Conservation (phyloP, 2,113 vertebrate genomes). For the Enhydra lutris region DNA sequence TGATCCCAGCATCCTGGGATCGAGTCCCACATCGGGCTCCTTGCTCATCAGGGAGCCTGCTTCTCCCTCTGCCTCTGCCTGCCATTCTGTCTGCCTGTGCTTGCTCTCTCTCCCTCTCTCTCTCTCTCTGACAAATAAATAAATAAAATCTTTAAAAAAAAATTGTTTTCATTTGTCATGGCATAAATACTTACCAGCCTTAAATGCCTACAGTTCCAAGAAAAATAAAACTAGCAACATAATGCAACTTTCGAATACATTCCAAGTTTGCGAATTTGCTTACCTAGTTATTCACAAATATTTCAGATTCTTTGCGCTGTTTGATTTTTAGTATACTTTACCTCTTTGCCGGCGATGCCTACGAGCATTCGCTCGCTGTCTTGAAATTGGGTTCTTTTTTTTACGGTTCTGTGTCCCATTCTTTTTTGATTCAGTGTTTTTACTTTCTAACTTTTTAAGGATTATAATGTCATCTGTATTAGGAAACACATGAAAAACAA, state of each 20-base stretch:
- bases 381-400: not conserved
- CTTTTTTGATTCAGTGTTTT: accelerated
- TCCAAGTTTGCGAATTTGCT: not conserved
- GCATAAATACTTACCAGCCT: not conserved
- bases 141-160: too few relatives aligned
- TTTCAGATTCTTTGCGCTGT: not conserved
- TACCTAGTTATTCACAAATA: not conserved
- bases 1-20: too few relatives aligned
- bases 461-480: conserved; percentile 79
- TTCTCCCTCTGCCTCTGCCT: too few relatives aligned
- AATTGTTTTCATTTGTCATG: not conserved
- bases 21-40: too few relatives aligned
- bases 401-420: accelerated
- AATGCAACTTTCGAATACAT: not conserved
- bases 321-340: conserved; percentile 32
- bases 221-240: not conserved
- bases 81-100: too few relatives aligned
- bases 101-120: too few relatives aligned
- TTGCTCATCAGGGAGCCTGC: too few relatives aligned
- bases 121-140: too few relatives aligned
- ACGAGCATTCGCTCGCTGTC: accelerated
- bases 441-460: conserved; percentile 43
- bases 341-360: accelerated
- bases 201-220: not conserved
- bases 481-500: conserved; percentile 29